Evolutionary conservation across 2,113 vertebrate species (phyloP), one percentile per base, ranked within the genome.

Genomic region (Neomonachus schauinslandi): DNA sequence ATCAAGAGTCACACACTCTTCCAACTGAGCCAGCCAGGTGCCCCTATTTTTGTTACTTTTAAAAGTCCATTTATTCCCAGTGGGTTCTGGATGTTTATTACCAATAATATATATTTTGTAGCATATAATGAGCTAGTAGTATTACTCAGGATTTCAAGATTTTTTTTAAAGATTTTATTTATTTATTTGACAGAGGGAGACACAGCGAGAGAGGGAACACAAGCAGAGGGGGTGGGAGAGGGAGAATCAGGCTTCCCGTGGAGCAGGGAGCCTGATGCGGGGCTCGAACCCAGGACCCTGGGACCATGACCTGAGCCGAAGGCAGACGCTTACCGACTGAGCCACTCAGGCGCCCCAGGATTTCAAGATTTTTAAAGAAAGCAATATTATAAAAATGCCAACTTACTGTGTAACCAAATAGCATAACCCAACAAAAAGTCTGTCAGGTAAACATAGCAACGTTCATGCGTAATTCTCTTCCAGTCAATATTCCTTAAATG

Each of bases 331-430:
- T 42, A 42, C 39, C 39, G 4, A 42, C 39, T 42, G 39, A 42
- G 39, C 39, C 39, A 42, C 39, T 42, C 39, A 42, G 39, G 39
- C 5, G 39, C 39, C 39, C 39, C 57, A 55, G 51, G 55, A 89
- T 71, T 94, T 89, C 31, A 76, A 89, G 49, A 95, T 46, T 89
- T 85, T 85, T 63, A 83, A 89, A 88, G 63, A 71, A 83, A 79
- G 14, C 31, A 63, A 74, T 69, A 92, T 87, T 83, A 84, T 81
- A 82, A 81, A 96, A 95, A 92, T 80, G 49, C 5, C 59, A 77
- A 79, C 33, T 28, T 74, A 91, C 42, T 49, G 84, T 59, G 79
- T 89, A 95, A 65, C 16, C 42, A 91, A 87, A 90, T 65, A 33
- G 8, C 16, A 84, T 7, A 87, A 67, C 1, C 36, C 15, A 96